phyloP scores from a whole-genome alignment of 2,113 vertebrate species.

The Candoia aspera region DNA sequence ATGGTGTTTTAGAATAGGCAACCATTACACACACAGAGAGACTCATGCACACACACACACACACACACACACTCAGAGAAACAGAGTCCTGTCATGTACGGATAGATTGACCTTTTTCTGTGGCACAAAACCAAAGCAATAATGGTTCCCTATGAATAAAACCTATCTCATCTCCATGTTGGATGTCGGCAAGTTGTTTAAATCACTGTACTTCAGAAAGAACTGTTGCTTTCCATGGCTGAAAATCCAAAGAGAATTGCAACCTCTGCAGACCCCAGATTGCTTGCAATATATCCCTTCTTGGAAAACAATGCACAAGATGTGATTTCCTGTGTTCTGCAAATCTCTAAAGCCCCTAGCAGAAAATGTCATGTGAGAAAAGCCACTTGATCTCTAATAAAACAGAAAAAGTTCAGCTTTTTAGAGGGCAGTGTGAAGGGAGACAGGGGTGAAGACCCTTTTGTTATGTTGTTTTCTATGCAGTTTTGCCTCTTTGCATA shows the following conservation, averaged over 20 bases:
- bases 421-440: neutral
- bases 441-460: neutral
- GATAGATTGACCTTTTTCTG: neutral
- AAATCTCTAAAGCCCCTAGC: constrained; percentile 1
- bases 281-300: neutral
- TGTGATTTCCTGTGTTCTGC: neutral
- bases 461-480: neutral
- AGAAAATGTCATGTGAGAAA: constrained; percentile 7
- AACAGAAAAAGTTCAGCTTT: neutral
- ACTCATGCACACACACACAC: too few relatives aligned
- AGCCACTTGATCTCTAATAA: neutral
- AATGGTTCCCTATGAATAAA: neutral
- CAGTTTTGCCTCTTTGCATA: neutral
- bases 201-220: neutral
- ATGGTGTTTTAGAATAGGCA: too few relatives aligned
- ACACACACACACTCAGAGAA: neutral
- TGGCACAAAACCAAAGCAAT: neutral
- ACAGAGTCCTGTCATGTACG: neutral
- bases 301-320: neutral
- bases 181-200: neutral
- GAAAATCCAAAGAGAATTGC: neutral
- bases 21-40: too few relatives aligned
- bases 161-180: neutral
- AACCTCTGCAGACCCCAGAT: neutral
- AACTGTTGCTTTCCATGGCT: neutral